phyloP scores from a whole-genome alignment of 2,113 vertebrate species.

The Crotalus tigris region DNA sequence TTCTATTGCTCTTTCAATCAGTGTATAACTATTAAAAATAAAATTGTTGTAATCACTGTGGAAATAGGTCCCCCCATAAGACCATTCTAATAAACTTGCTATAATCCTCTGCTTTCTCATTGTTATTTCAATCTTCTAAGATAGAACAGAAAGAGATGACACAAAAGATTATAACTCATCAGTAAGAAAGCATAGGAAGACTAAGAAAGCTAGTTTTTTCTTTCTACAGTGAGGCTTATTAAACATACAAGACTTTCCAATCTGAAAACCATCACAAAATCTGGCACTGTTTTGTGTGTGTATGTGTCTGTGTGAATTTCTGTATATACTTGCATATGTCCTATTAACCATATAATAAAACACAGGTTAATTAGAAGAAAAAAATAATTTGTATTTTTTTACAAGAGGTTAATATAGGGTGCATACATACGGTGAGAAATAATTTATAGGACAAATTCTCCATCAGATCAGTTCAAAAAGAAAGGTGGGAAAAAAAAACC shows the following conservation, averaged over 20 bases:
- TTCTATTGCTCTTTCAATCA: conserved; percentile 36
- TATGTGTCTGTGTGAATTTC: neutral
- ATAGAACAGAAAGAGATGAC: conserved; percentile 33
- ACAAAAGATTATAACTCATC: conserved; percentile 33
- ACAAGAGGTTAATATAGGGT: conserved; percentile 45
- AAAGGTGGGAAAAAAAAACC: conserved; percentile 52
- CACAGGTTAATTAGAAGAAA: conserved; percentile 50
- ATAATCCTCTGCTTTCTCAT: conserved; percentile 41
- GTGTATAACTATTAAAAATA: conserved; percentile 44
- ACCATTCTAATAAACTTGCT: conserved; percentile 41
- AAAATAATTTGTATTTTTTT: conserved; percentile 24
- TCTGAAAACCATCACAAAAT: neutral
- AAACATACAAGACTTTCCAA: neutral
- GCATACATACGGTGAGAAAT: conserved; percentile 62
- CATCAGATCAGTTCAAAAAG: conserved; percentile 62
- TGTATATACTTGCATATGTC: neutral
- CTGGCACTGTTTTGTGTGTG: neutral
- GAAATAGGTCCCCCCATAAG: conserved; percentile 37
- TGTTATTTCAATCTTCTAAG: conserved; percentile 35
- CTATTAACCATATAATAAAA: conserved; percentile 36
- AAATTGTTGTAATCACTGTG: conserved; percentile 43
- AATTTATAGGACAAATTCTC: conserved; percentile 68
- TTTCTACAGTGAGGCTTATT: conserved; percentile 23
- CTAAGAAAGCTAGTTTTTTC: conserved; percentile 39
- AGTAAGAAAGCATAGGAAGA: conserved; percentile 23